Conservation (phyloP, 2,797 vertebrate genomes). For the Synaphobranchus kaupii region DNA sequence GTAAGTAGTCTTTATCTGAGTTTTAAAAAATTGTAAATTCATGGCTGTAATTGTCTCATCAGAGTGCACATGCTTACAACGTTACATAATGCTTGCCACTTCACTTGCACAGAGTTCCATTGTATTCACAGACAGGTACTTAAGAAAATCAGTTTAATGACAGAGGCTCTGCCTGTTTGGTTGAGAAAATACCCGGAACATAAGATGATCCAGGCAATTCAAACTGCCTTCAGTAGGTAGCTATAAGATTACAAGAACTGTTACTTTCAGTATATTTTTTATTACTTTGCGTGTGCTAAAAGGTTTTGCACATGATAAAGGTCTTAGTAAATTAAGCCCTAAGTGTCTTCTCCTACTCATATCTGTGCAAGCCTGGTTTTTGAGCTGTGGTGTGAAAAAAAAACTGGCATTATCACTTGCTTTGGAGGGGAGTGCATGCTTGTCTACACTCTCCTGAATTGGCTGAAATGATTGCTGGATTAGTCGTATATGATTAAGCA, state of each 20-base stretch:
- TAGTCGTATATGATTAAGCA: too few species aligned
- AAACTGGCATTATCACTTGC: too few species aligned
- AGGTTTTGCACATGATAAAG: too few species aligned
- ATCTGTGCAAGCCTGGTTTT: neutral
- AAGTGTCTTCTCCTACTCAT: neutral
- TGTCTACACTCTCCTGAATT: too few species aligned
- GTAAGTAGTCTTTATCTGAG: neutral
- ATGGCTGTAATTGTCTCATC: neutral
- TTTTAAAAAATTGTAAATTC: neutral
- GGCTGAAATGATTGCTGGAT: too few species aligned
- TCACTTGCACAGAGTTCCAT: neutral
- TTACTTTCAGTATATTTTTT: slow-evolving; percentile 61
- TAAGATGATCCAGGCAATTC: slow-evolving; percentile 60
- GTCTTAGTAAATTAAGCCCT: too few species aligned
- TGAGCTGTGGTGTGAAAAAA: neutral
- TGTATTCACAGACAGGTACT: slow-evolving; percentile 38
- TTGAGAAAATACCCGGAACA: slow-evolving; percentile 40
- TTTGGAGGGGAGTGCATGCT: too few species aligned
- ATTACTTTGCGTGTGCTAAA: slow-evolving; percentile 18
- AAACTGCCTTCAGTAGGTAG: slow-evolving; percentile 57
- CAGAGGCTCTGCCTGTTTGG: slow-evolving; percentile 40
- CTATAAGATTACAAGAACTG: slow-evolving; percentile 59
- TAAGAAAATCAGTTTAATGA: slow-evolving; percentile 53
- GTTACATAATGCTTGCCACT: neutral
- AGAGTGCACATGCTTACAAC: neutral